A percentile compares a stretch with the other conserved stretches of the same genome.
These are phyloP conservation scores for Ichneumon xanthorius DNA, from an alignment of 2,888 invertebrate species.

Conservation along the genomic window DNA sequence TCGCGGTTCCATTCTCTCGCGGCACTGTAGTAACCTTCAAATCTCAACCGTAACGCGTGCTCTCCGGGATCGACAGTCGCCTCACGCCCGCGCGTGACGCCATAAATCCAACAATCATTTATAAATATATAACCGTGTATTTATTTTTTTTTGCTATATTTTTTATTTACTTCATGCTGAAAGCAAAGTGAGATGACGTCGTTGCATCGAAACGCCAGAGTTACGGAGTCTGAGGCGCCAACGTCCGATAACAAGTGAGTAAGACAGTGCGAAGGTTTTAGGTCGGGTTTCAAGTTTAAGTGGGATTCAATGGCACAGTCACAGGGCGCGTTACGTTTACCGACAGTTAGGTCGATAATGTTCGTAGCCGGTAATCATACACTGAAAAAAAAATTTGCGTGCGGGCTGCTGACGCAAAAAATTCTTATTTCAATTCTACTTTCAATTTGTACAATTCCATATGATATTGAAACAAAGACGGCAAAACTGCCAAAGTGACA, in stretches of 20 bases:
- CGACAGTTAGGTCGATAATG: not conserved
- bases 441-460: no score
- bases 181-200: slow-evolving; percentile 69
- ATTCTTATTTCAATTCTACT: no score
- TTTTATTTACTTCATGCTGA: not conserved
- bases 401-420: no score
- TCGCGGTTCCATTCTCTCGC: not conserved
- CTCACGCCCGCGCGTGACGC: not conserved
- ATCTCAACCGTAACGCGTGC: not conserved
- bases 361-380: slow-evolving; percentile 9
- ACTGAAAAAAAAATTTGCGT: no score
- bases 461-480: no score
- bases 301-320: not conserved
- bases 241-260: slow-evolving; percentile 63
- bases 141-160: not conserved
- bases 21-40: not conserved
- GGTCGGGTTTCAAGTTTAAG: not conserved
- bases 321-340: no score
- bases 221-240: slow-evolving; percentile 56
- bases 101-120: not conserved
- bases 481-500: no score
- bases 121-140: not conserved
- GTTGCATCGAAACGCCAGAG: slow-evolving; percentile 69
- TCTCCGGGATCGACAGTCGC: not conserved
- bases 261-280: slow-evolving; percentile 57